These are phyloP conservation scores for Gonatopus flavifemur DNA, from an alignment of 1,140 invertebrate species.

Conservation along the genomic window DNA sequence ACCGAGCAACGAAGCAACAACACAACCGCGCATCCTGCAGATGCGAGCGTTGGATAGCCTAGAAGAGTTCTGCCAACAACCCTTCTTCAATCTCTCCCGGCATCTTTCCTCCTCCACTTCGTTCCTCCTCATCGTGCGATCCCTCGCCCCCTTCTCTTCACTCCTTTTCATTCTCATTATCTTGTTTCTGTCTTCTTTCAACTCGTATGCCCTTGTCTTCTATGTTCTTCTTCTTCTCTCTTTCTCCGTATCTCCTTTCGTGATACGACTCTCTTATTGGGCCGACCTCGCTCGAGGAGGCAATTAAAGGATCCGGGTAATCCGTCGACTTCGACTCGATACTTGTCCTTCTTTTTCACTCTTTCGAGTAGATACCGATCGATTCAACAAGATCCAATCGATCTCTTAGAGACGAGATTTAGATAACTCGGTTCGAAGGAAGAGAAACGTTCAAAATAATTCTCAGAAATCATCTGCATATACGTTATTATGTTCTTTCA, in stretches of 20 bases:
- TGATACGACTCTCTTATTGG: constrained; percentile 15
- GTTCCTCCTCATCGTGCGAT: constrained; percentile 1
- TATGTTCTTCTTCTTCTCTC: constrained; percentile 5
- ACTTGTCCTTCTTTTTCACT: not conserved
- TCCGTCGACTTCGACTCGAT: constrained; percentile 19
- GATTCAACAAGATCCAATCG: too few species aligned
- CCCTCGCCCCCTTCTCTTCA: not conserved
- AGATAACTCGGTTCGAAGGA: too few species aligned
- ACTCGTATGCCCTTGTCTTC: constrained; percentile 4
- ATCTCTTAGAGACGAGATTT: too few species aligned
- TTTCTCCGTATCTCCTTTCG: not conserved
- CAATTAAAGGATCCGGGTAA: constrained; percentile 48
- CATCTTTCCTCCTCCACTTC: constrained; percentile 18
- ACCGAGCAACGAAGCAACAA: constrained; percentile 12
- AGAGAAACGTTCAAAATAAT: constrained; percentile 18
- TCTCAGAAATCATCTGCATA: too few species aligned
- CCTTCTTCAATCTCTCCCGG: constrained; percentile 27
- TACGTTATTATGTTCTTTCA: too few species aligned
- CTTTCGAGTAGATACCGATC: constrained; percentile 7
- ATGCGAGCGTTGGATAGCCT: constrained; percentile 40
- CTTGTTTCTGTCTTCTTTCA: constrained; percentile 4
- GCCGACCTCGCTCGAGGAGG: constrained; percentile 33
- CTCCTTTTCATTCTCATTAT: constrained; percentile 4
- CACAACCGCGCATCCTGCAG: constrained; percentile 19
- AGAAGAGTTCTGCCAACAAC: constrained; percentile 33